Percentiles rank a stretch among this genome's conserved stretches.
These are phyloP conservation scores for Parnassius mnemosyne DNA, from an alignment of 2,888 invertebrate species.

Conservation along the genomic window DNA sequence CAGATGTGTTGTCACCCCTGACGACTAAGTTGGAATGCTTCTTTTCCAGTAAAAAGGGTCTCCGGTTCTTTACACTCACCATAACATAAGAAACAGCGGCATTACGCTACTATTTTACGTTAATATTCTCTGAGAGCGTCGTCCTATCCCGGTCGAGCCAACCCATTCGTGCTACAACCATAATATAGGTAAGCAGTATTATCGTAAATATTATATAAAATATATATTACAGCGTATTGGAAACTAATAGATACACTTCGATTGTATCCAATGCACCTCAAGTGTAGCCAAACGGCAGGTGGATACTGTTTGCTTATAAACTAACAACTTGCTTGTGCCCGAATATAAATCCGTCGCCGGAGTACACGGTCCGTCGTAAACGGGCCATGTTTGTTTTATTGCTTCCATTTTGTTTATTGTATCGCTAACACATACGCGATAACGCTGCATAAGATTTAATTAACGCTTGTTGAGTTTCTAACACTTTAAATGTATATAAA, in stretches of 20 bases:
- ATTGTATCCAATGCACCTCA: constrained; percentile 42
- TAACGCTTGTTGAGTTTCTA: constrained; percentile 25
- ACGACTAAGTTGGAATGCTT: too few relatives aligned
- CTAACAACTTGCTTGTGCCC: constrained; percentile 37
- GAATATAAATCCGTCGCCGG: constrained; percentile 57
- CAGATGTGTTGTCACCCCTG: too few relatives aligned
- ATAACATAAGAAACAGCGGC: too few relatives aligned
- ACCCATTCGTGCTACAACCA: too few relatives aligned
- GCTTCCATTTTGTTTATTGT: constrained; percentile 43
- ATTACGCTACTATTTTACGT: too few relatives aligned
- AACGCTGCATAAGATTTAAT: constrained; percentile 35
- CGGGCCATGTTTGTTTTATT: constrained; percentile 56
- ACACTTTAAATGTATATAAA: constrained; percentile 15
- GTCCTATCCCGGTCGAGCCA: too few relatives aligned
- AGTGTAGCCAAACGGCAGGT: constrained; percentile 57
- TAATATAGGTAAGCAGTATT: too few relatives aligned
- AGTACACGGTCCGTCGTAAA: constrained; percentile 11
- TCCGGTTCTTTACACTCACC: too few relatives aligned
- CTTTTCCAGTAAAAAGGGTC: too few relatives aligned
- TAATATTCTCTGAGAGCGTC: too few relatives aligned
- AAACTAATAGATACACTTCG: constrained; percentile 37
- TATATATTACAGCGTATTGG: constrained; percentile 21
- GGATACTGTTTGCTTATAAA: constrained; percentile 42
- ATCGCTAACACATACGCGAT: constrained; percentile 31
- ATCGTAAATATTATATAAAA: too few relatives aligned